Percentiles rank a stretch among this genome's conserved stretches.
These are phyloP conservation scores for Diploptera punctata DNA, from an alignment of 2,888 invertebrate species.

Conservation along the genomic window DNA sequence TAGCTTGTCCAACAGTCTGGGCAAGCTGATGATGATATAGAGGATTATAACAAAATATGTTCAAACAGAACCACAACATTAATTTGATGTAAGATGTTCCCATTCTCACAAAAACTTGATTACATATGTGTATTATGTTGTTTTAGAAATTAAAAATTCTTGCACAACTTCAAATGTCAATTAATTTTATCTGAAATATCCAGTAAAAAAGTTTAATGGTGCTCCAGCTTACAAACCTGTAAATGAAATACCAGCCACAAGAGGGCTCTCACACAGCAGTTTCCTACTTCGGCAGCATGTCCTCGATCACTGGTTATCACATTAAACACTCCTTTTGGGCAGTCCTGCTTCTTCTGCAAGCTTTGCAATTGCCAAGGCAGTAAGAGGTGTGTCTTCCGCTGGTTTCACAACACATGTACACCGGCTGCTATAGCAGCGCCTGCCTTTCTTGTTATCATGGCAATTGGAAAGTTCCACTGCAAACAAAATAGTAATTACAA, in stretches of 20 bases:
- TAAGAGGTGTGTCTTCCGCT: constrained; percentile 95
- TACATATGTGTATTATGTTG: too few species aligned
- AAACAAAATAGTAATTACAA: constrained; percentile 36
- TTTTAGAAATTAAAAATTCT: too few species aligned
- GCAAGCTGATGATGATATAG: too few species aligned
- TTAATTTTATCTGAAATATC: too few species aligned
- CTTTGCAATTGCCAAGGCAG: constrained; percentile 86
- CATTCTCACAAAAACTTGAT: too few species aligned
- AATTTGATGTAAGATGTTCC: too few species aligned
- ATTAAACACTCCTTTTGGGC: constrained; percentile 90
- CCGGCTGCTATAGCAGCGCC: constrained; percentile 94
- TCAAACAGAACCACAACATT: too few species aligned
- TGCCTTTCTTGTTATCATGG: constrained; percentile 98
- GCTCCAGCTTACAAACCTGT: too few species aligned
- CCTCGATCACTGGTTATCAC: constrained; percentile 80
- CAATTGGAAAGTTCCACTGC: constrained; percentile 89
- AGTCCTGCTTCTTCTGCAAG: constrained; percentile 90
- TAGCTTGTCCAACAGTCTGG: too few species aligned
- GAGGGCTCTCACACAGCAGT: constrained; percentile 81
- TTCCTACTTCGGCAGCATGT: constrained; percentile 84
- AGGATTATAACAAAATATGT: too few species aligned
- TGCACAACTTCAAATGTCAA: too few species aligned
- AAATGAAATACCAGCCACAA: constrained; percentile 90
- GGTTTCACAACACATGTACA: constrained; percentile 95
- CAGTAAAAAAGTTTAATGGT: too few species aligned